Percentiles rank a stretch among this genome's conserved stretches.
These are phyloP conservation scores for Cantharis rufa DNA, from an alignment of 2,888 invertebrate species.

Conservation along the genomic window DNA sequence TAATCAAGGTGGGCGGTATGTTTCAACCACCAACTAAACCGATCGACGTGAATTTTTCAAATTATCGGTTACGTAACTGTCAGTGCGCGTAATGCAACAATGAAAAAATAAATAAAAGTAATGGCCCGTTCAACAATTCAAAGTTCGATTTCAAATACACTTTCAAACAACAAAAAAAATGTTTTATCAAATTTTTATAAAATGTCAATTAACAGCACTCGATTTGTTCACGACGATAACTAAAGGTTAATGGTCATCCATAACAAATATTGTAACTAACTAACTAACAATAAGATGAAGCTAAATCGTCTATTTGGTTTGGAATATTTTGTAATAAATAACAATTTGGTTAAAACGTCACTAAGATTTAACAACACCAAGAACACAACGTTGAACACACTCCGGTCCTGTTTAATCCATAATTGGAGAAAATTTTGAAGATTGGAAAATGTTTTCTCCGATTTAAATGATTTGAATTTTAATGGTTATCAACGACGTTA, in stretches of 20 bases:
- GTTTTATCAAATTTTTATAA: not conserved
- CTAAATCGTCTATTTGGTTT: not conserved
- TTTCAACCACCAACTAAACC: not conserved
- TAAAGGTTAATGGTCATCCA: not conserved
- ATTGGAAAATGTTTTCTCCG: not conserved
- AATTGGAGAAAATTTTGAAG: not conserved
- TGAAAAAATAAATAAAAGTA: not conserved
- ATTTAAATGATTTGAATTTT: not conserved
- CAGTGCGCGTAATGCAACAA: conserved; percentile 6
- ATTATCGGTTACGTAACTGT: conserved; percentile 1
- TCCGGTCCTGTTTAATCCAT: not conserved
- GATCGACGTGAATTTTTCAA: not conserved
- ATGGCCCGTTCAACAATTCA: not conserved
- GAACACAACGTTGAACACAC: not conserved
- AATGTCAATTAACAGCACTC: not conserved
- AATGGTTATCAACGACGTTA: not conserved
- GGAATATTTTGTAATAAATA: not conserved
- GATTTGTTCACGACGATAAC: conserved; percentile 1
- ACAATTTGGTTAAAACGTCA: not conserved
- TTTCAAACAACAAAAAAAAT: not conserved
- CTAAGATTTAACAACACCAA: not conserved
- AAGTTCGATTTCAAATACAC: not conserved
- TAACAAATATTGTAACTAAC: not conserved
- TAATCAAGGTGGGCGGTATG: not conserved
- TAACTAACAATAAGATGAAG: not conserved